Conservation (phyloP, 2,113 vertebrate genomes). For the Calidris pugnax region DNA sequence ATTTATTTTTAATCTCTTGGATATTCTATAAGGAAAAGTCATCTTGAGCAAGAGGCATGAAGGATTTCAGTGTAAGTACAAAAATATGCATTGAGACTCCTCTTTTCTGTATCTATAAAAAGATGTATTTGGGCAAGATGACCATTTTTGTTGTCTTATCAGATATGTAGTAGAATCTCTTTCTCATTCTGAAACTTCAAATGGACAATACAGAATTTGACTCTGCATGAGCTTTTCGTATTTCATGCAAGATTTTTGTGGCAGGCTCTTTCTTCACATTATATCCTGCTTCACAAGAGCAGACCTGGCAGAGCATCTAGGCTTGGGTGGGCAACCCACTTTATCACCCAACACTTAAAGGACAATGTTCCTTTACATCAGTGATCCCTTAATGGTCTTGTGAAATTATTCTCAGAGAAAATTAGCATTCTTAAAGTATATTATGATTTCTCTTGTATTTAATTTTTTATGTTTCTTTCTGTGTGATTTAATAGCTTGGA, state of each 20-base stretch:
- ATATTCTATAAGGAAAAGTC: neutral
- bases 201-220: neutral
- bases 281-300: neutral
- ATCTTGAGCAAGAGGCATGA: slow-evolving; percentile 18
- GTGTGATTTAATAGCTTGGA: neutral
- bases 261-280: neutral
- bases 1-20: neutral
- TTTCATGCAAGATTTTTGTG: neutral
- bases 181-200: neutral
- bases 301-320: neutral
- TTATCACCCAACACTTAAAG: neutral
- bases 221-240: neutral
- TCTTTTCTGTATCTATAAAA: neutral
- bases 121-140: neutral
- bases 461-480: neutral
- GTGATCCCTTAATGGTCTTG: neutral
- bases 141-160: neutral
- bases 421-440: rapidly evolving
- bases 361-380: neutral
- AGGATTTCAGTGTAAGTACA: slow-evolving; percentile 54
- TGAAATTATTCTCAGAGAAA: neutral
- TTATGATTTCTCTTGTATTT: neutral
- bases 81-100: neutral
- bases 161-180: neutral
- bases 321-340: neutral